Conservation (phyloP, 1,140 invertebrate genomes). For the Cyphomyrmex costatus region DNA sequence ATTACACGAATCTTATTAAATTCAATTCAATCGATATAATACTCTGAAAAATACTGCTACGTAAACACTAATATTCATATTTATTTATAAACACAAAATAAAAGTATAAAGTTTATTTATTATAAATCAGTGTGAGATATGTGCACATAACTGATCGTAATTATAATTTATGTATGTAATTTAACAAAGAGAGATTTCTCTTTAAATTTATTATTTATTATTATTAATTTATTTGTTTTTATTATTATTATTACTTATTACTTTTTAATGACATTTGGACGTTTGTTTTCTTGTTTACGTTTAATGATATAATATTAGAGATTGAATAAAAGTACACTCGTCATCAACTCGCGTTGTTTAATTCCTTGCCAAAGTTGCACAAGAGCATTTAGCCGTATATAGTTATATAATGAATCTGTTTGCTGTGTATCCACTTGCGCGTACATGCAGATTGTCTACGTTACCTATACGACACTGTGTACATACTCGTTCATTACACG, state of each 20-base stretch:
- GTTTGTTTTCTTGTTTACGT: neutral
- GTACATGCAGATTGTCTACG: neutral
- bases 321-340: conserved; percentile 12
- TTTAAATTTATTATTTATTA: neutral
- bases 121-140: neutral
- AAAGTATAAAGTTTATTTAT: neutral
- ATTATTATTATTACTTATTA: no score
- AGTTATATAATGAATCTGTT: conserved; percentile 60
- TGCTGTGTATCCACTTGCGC: conserved; percentile 34
- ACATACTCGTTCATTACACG: conserved; percentile 33
- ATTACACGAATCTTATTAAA: neutral
- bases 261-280: neutral
- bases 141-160: neutral
- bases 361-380: conserved; percentile 3
- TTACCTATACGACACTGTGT: conserved; percentile 27
- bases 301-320: neutral
- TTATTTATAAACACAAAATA: neutral
- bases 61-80: neutral
- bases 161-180: neutral
- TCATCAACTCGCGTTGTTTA: conserved; percentile 17
- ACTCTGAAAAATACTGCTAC: neutral
- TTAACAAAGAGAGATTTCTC: neutral
- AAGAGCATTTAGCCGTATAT: conserved; percentile 14
- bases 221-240: no score
- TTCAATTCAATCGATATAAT: neutral